Base-by-base conservation (phyloP, 2,113 vertebrate species). In the Stegastes partitus region DNA sequence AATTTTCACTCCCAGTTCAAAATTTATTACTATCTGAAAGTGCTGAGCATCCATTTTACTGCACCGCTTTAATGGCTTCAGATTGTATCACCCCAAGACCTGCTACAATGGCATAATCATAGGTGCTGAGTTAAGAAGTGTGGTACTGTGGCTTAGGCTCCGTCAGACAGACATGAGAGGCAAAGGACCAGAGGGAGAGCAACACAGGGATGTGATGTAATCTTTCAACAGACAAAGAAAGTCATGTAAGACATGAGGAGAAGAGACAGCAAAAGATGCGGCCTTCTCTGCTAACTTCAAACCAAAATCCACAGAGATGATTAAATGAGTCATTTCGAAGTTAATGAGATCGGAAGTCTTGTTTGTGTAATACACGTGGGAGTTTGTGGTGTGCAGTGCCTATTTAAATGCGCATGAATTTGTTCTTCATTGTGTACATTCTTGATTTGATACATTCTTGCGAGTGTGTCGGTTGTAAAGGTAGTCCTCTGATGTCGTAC, bases 141-240 rank as follows among this genome's bases (percentile, higher is more conserved):
- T 22, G 45, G 61, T 58, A 45, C 15, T 26, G 70, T n/a, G 44
- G 59, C 31, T 79, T 16, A 22, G 50, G 31, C 63, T 70, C 34
- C 51, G 67, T 82, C 66, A 75, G 44, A 57, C 51, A 54, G 14
- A 58, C 44, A 57, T 42, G 55, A 66, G 59, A 66, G 56, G 66
- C 11, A n/a, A 4, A 62, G 45, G 21, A 28, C 31, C 51, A 53
- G 25, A 71, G 53, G 42, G 47, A 66, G 26, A 61, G 45, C 7
- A 70, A 23, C 65, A 64, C 34, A 53, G 12, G 28, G 59, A 67
- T 68, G 55, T 61, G 77, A 78, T 77, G 25, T 84, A 80, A 84
- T 69, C 45, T 73, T 63, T 50, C 54, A 50, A 16, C 16, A 16
- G 23, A 55, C 56, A 75, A 70, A 68, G 19, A 68, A 61, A 85